Conservation (phyloP, 2,888 invertebrate species). For the Drosophila nr. perissopoda region DNA sequence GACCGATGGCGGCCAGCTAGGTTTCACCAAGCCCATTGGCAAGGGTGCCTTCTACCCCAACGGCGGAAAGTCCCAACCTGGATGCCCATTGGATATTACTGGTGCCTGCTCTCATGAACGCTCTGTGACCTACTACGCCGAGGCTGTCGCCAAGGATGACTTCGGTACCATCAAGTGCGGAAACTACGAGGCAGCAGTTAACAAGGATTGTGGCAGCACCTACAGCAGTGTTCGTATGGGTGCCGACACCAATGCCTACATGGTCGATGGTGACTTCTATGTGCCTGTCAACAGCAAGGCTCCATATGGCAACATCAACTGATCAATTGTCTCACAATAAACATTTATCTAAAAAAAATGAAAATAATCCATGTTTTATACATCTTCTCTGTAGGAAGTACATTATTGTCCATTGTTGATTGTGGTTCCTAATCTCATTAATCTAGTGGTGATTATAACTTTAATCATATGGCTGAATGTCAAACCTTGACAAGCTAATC, state of each 20-base stretch:
- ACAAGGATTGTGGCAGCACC: constrained; percentile 66
- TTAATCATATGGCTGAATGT: constrained; percentile 11
- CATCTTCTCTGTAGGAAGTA: not conserved
- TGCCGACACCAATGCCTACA: constrained; percentile 72
- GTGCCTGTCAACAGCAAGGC: constrained; percentile 79
- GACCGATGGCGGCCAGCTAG: constrained; percentile 81
- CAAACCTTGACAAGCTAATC: constrained; percentile 7
- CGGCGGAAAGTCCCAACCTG: constrained; percentile 86
- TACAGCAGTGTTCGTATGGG: constrained; percentile 79
- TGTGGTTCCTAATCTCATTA: constrained; percentile 1
- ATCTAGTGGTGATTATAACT: too few relatives aligned
- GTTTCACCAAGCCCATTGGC: constrained; percentile 82
- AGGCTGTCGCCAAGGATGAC: constrained; percentile 82
- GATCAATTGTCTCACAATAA: constrained; percentile 42
- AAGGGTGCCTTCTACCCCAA: constrained; percentile 86
- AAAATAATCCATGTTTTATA: not conserved
- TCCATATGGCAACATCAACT: constrained; percentile 79
- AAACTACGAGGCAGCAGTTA: constrained; percentile 65
- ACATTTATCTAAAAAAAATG: not conserved
- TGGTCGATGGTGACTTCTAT: constrained; percentile 81
- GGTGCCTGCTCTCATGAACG: constrained; percentile 85
- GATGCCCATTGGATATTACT: constrained; percentile 84
- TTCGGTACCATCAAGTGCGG: constrained; percentile 80
- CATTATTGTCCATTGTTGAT: not conserved
- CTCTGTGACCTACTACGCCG: constrained; percentile 84